phyloP scores from a whole-genome alignment of 2,113 vertebrate species.

The Hydrochoerus hydrochaeris region DNA sequence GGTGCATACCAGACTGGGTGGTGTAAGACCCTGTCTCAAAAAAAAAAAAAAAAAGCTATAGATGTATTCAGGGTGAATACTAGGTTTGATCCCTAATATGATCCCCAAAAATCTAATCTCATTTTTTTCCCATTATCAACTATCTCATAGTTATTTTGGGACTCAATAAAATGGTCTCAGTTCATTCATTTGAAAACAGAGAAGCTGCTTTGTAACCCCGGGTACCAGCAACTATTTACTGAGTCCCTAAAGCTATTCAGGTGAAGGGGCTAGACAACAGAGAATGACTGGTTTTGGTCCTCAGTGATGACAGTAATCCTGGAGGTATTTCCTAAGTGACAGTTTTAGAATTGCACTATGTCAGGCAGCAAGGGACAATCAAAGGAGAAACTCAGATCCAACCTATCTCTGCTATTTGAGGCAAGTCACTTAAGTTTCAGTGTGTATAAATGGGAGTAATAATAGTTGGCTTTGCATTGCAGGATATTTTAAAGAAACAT shows the following conservation, averaged over 20 bases:
- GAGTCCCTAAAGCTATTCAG: background rate
- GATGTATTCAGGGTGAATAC: background rate
- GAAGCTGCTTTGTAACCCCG: conserved; percentile 15
- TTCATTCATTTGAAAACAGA: conserved; percentile 48
- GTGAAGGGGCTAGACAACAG: background rate
- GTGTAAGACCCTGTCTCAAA: background rate
- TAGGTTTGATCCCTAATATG: background rate
- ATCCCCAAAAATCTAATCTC: background rate
- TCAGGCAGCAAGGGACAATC: background rate
- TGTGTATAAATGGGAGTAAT: background rate
- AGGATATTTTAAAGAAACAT: conserved; percentile 32
- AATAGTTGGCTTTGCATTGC: background rate
- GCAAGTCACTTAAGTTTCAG: conserved; percentile 25
- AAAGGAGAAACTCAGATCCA: background rate
- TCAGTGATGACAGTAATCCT: background rate
- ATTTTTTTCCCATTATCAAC: background rate
- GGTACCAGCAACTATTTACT: background rate
- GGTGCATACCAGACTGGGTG: background rate
- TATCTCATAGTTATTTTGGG: background rate
- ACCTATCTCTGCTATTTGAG: background rate
- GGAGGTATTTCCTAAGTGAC: background rate
- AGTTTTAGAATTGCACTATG: background rate
- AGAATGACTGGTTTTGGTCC: background rate
- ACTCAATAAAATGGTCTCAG: background rate
- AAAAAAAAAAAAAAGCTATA: background rate